Base-by-base conservation (phyloP, 2,797 vertebrate species). In the Cephalopachus bancanus region DNA sequence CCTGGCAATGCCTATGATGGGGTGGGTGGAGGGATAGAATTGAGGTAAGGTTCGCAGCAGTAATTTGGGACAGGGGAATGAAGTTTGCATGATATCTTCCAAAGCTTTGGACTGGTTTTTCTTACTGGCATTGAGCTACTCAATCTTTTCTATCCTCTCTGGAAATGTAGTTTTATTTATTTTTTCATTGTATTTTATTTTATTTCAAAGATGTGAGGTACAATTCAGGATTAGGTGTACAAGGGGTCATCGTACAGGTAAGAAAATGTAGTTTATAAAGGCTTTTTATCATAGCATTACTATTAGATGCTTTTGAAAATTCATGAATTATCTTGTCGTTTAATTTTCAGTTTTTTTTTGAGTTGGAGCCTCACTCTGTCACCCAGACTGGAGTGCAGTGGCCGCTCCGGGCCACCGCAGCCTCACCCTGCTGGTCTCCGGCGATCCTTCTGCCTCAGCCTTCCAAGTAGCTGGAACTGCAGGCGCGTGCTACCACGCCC, bases 301-400 rank as follows among this genome's bases (percentile, higher is more conserved):
- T 79, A 9, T 95, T 93, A 33, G 60, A 67, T 80, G 49, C 24
- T 78, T 86, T 91, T 86, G 83, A 97, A 92, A 94, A 33, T 87
- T 51, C 6, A 3, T 28, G 2, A 94, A 20, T 85, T 44, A 83
- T 74, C 53, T 94, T 93, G n/a, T 44, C 81, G 37, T 37, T 37
- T 37, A 37, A 37, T 37, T 37, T 88, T 93, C 71, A 55, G 3
- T 37, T 37, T 37, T 37, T 37, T 37, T 37, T 37, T 37, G 37
- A 37, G 37, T 37, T 37, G 37, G 37, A 37, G 37, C 3, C 37
- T 37, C 37, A 37, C 37, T 37, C 37, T 37, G 37, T 37, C 37
- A 37, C 37, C 37, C 37, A 37, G 37, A 37, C 37, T 37, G 37
- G 37, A 37, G 37, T 37, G 37, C 37, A 37, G 37, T 37, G 37